Evolutionary conservation across 2,797 vertebrate species (phyloP), one percentile per base, ranked within the genome.

Genomic region (Apodemus agrarius): DNA sequence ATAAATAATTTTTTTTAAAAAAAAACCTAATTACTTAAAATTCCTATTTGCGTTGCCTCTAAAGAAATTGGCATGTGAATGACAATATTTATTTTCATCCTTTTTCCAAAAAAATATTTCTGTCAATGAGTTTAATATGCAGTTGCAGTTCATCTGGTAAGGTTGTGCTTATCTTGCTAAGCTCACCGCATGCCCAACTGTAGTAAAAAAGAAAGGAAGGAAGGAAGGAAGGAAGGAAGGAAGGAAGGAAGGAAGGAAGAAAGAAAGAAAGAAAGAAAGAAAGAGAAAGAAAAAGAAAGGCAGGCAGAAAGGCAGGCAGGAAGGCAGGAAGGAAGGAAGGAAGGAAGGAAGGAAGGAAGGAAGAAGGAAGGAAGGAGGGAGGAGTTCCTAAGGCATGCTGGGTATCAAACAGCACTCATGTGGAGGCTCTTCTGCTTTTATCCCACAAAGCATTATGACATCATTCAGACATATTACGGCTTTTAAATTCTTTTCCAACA

Each of bases 81-180:
- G 63, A 94, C 86, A 95, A 92, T 92, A 91, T 96, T 98, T 96
- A 96, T 95, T 96, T 78, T 94, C 21, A 69, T 92, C 31, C 91
- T 97, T 95, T 97, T 96, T 37, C 69, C 90, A 94, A 97, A 93
- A 89, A 90, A 95, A 95, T 91, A 72, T 93, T 95, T 93, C 91
- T 93, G 79, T 80, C 76, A 57, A 92, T 90, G 89, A 95, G 72
- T 87, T 93, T 93, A 46, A 86, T 75, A 75, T 5, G 89, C 59
- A 21, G 74, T 40, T 67, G 24, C 26, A 69, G 21, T 95, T 91
- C 61, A 72, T 88, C 34, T 37, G 19, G 57, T 84, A 87, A 94
- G 49, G 83, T 91, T 94, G 46, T 49, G 86, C 40, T 94, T 78
- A 52, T 93, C 52, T 86, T 90, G 43, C 46, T 83, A 26, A 61